Evolutionary conservation across 2,797 vertebrate genomes (phyloP), one percentile per base, ranked within the genome.

Genomic region (Heliangelus exortis): DNA sequence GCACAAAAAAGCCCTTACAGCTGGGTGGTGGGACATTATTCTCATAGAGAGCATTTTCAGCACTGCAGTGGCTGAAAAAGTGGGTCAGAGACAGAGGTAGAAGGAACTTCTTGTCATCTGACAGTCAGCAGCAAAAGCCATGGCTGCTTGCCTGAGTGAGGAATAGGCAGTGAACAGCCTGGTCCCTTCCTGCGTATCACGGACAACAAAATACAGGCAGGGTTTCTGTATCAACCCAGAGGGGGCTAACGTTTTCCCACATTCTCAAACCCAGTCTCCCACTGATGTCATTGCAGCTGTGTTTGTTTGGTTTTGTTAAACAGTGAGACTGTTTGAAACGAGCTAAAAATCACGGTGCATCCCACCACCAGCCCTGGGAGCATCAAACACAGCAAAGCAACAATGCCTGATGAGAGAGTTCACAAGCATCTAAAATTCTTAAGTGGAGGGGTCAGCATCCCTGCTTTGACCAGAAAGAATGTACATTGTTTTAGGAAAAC

Each of bases 101-200:
- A 34, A 43, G 8, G 58, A 77, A n/a, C 31, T 23, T 63, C 41
- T n/a, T 10, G 8, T 29, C 12, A 53, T 54, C 34, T 0, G 1
- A 43, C 2, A 7, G 47, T 11, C 1, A 1, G n/a, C 84, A 77
- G 28, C 28, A 45, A 55, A 82, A 83, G 28, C 48, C 1, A 1
- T 15, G 33, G 39, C 29, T 59, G 48, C 29, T 47, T 41, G 17
- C 25, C 21, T 0, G 0, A 48, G 19, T 1, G 7, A 61, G 47
- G 26, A 82, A 69, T 3, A 67, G 55, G 31, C 48, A n/a, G 50
- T 20, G 29, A 63, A 47, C 18, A 76, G 58, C 29, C 29, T 7
- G 20, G 33, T 58, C 51, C 45, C 15, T 57, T 51, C 22, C 72
- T 58, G 45, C 23, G 13, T n/a, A 28, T 34, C 25, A 34, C 2